These are phyloP conservation scores for Halichondria panicea DNA, from an alignment of 37 sponge, comb jelly and placozoan species.

Conservation along the genomic window DNA sequence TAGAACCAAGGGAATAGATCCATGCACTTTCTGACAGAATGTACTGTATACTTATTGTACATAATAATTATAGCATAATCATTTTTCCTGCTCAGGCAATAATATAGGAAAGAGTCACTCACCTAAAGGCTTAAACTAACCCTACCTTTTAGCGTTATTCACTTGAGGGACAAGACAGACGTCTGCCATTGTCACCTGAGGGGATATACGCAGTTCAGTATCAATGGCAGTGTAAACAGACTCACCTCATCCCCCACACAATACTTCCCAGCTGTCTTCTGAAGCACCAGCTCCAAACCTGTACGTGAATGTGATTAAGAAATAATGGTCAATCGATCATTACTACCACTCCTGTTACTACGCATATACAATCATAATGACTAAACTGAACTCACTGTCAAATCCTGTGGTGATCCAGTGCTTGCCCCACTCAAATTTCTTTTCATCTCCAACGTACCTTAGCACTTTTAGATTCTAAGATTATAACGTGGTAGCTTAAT, in stretches of 20 bases:
- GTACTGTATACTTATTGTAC: too few species aligned
- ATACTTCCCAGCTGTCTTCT: conserved; percentile 83
- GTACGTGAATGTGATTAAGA: background rate
- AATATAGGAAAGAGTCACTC: too few species aligned
- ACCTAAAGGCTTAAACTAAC: too few species aligned
- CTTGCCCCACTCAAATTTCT: conserved; percentile 93
- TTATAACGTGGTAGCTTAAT: too few species aligned
- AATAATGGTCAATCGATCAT: background rate
- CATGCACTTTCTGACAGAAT: too few species aligned
- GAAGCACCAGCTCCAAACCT: conserved; percentile 85
- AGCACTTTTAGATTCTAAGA: conserved; percentile 88
- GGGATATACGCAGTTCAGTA: too few species aligned
- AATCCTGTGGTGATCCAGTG: conserved; percentile 94
- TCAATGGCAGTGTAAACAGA: too few species aligned
- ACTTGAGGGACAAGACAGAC: conserved; percentile 92
- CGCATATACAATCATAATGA: background rate
- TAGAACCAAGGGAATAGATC: too few species aligned
- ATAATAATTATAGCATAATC: too few species aligned
- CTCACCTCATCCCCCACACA: conserved; percentile 95
- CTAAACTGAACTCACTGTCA: conserved; percentile 59
- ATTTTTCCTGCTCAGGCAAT: too few species aligned
- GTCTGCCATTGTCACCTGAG: conserved; percentile 97
- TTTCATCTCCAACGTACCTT: conserved; percentile 88
- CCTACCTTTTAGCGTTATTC: conserved; percentile 88
- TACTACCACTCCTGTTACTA: background rate